These are phyloP conservation scores for Hucho hucho DNA, from an alignment of 2,113 vertebrate genomes.

Conservation along the genomic window DNA sequence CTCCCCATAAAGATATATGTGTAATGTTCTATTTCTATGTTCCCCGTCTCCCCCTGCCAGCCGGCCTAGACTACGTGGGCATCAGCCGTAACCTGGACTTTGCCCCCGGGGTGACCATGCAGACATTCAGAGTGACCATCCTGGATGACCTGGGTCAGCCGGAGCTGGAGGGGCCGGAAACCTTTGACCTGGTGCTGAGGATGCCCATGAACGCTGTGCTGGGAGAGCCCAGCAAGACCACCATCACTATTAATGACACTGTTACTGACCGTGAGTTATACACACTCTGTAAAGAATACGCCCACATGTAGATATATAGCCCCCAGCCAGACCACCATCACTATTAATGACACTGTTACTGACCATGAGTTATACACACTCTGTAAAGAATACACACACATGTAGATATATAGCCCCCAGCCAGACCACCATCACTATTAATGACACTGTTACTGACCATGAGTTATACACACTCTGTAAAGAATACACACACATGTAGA, in stretches of 20 bases:
- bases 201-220: slow-evolving; percentile 80
- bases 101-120: slow-evolving; percentile 77
- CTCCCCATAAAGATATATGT: neutral
- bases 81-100: slow-evolving; percentile 84
- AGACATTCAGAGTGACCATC: slow-evolving; percentile 81
- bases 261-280: slow-evolving; percentile 72
- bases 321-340: slow-evolving; percentile 78
- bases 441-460: slow-evolving; percentile 76
- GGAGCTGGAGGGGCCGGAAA: slow-evolving; percentile 79
- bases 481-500: no score
- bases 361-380: slow-evolving; percentile 67
- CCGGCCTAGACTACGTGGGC: slow-evolving; percentile 82
- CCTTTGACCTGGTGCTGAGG: slow-evolving; percentile 80
- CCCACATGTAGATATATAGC: no score
- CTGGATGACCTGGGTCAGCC: slow-evolving; percentile 81
- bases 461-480: slow-evolving; percentile 42
- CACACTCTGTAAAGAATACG: no score
- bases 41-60: slow-evolving; percentile 53
- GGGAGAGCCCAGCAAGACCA: slow-evolving; percentile 81
- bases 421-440: slow-evolving; percentile 79
- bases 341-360: slow-evolving; percentile 77
- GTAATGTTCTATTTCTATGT: no score
- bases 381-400: no score
- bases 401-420: slow-evolving; percentile 54
- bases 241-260: slow-evolving; percentile 79